Conservation (phyloP, 2,888 invertebrate species). For the Hyppa rectilinea region DNA sequence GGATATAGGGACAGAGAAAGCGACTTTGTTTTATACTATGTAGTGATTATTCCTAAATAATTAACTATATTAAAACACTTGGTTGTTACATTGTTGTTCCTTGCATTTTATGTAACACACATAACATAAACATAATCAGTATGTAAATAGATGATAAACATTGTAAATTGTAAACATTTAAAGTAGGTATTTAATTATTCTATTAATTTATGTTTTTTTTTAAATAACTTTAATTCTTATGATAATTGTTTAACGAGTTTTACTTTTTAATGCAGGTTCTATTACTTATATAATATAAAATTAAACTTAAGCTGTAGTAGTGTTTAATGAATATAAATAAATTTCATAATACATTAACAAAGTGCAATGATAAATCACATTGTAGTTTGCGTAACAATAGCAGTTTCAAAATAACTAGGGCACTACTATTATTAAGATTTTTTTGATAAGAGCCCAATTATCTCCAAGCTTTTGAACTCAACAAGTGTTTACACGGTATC, state of each 20-base stretch:
- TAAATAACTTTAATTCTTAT: neutral
- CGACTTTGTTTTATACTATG: too few species aligned
- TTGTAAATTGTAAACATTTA: neutral
- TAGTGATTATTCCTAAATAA: neutral
- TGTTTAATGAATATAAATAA: slow-evolving; percentile 18
- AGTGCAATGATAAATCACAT: slow-evolving; percentile 26
- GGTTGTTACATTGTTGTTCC: too few species aligned
- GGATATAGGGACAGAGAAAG: too few species aligned
- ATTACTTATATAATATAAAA: neutral
- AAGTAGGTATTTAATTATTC: neutral
- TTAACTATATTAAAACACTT: neutral
- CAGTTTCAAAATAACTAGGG: slow-evolving; percentile 23
- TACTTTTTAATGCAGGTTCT: too few species aligned
- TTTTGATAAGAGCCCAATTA: slow-evolving; percentile 24
- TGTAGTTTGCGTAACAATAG: slow-evolving; percentile 18
- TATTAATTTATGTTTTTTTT: neutral
- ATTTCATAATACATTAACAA: slow-evolving; percentile 29
- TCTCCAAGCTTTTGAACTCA: slow-evolving; percentile 3
- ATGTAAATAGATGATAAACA: neutral
- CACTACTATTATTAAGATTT: slow-evolving; percentile 18
- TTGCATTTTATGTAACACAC: neutral
- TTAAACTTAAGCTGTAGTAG: neutral
- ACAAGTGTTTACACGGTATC: neutral
- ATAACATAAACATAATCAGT: neutral
- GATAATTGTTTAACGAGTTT: neutral